Percentiles rank a stretch among this genome's conserved stretches.
These are phyloP conservation scores for Norana najaformis DNA, from an alignment of 2,888 invertebrate genomes.

Conservation along the genomic window DNA sequence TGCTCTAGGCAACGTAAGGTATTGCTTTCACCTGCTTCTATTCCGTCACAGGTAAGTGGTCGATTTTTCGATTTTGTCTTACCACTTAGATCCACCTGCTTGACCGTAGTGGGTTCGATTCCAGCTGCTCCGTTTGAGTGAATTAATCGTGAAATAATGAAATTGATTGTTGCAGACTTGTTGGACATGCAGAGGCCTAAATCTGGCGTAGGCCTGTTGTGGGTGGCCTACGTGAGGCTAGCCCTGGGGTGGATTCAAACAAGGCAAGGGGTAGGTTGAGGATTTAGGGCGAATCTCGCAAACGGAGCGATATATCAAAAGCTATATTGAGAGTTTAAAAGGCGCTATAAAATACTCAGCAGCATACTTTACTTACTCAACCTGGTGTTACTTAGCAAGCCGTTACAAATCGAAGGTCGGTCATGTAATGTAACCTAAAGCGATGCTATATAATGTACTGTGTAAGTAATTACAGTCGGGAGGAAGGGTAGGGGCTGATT, in stretches of 20 bases:
- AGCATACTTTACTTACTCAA: too few relatives aligned
- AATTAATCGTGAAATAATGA: not conserved
- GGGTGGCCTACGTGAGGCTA: not conserved
- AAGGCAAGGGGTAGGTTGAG: not conserved
- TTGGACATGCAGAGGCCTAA: not conserved
- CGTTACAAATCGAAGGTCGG: not conserved
- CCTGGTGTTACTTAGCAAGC: too few relatives aligned
- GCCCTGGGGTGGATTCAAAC: not conserved
- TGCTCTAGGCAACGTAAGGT: not conserved
- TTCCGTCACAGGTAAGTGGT: conserved; percentile 3
- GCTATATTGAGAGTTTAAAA: not conserved
- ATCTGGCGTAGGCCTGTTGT: not conserved
- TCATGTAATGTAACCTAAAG: too few relatives aligned
- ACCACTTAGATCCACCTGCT: not conserved
- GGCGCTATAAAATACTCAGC: too few relatives aligned
- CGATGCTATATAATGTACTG: too few relatives aligned
- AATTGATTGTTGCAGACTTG: not conserved
- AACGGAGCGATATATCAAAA: not conserved
- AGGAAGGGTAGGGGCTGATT: not conserved
- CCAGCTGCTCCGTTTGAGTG: not conserved
- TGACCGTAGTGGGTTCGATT: not conserved
- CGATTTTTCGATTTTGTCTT: not conserved
- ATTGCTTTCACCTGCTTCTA: not conserved
- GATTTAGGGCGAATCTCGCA: not conserved
- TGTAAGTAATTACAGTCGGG: too few relatives aligned